A percentile compares a stretch with the other conserved stretches of the same genome.
Evolutionary conservation across 2,113 vertebrate species (phyloP).

Genomic region (Pangasianodon hypophthalmus): DNA sequence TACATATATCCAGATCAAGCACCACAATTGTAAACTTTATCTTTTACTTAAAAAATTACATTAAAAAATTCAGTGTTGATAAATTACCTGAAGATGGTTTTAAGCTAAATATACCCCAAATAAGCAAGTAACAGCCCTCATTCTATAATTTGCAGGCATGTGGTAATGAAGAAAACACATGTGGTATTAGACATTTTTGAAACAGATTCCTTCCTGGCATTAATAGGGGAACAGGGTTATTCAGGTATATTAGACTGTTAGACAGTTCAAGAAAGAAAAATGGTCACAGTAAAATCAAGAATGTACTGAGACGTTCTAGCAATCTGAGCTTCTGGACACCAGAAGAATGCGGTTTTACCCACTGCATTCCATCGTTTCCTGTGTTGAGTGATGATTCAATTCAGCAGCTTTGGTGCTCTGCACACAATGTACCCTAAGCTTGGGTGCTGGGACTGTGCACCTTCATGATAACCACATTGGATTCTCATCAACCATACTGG

Average conservation of each 20-base stretch:
- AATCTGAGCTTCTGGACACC: not conserved
- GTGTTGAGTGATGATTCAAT: slow-evolving; percentile 30
- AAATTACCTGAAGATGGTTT: not conserved
- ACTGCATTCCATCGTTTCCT: slow-evolving; percentile 34
- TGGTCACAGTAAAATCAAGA: not conserved
- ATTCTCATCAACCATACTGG: not conserved
- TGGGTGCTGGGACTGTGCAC: not conserved
- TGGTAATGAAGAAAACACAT: slow-evolving; percentile 23
- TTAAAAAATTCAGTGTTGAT: not conserved
- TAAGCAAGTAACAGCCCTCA: not conserved
- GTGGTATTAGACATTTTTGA: slow-evolving; percentile 13
- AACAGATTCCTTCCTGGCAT: not conserved
- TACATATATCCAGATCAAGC: not conserved
- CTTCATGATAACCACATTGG: not conserved
- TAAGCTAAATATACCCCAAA: not conserved
- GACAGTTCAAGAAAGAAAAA: not conserved
- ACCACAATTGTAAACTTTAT: not conserved
- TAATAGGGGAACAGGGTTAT: not conserved
- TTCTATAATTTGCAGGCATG: not conserved
- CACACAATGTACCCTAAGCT: not conserved
- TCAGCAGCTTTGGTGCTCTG: slow-evolving; percentile 14
- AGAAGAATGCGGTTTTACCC: slow-evolving; percentile 16
- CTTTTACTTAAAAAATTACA: not conserved
- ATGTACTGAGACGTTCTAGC: not conserved
- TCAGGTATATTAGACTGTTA: slow-evolving; percentile 14